Conservation (phyloP, 2,888 invertebrate genomes). For the Aspidiotus destructor region DNA sequence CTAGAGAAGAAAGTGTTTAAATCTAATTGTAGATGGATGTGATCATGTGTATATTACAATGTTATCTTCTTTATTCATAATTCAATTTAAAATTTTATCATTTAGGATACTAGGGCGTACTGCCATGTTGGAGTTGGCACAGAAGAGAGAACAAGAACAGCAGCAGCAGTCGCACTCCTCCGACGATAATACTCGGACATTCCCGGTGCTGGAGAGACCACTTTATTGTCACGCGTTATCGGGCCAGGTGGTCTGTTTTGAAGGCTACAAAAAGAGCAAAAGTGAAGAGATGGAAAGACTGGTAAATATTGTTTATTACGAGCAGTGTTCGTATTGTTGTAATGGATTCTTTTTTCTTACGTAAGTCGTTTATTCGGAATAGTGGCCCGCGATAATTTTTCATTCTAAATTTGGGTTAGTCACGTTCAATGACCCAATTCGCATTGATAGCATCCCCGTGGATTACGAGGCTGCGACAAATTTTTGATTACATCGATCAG, state of each 20-base stretch:
- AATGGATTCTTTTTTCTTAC: too few relatives aligned
- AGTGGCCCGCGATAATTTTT: too few relatives aligned
- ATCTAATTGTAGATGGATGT: not conserved
- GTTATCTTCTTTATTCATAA: not conserved
- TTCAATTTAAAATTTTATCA: not conserved
- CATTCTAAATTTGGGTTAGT: too few relatives aligned
- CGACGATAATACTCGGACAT: conserved; percentile 41
- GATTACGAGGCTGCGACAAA: too few relatives aligned
- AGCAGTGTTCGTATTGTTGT: too few relatives aligned
- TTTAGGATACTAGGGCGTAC: conserved; percentile 68
- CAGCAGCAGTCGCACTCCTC: too few relatives aligned
- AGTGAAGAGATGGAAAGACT: conserved; percentile 54
- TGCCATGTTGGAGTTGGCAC: conserved; percentile 64
- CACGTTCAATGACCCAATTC: too few relatives aligned
- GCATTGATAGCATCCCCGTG: too few relatives aligned
- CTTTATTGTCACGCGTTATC: conserved; percentile 81
- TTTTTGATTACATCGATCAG: too few relatives aligned
- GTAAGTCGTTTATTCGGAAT: too few relatives aligned
- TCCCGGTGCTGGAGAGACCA: conserved; percentile 62
- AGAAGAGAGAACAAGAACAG: conserved; percentile 45
- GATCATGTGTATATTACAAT: too few relatives aligned
- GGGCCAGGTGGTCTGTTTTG: conserved; percentile 80
- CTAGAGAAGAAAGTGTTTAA: not conserved
- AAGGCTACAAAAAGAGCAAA: conserved; percentile 76
- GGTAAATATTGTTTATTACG: conserved; percentile 49